Conservation (phyloP, 2,113 vertebrate genomes). For the Pionites leucogaster region DNA sequence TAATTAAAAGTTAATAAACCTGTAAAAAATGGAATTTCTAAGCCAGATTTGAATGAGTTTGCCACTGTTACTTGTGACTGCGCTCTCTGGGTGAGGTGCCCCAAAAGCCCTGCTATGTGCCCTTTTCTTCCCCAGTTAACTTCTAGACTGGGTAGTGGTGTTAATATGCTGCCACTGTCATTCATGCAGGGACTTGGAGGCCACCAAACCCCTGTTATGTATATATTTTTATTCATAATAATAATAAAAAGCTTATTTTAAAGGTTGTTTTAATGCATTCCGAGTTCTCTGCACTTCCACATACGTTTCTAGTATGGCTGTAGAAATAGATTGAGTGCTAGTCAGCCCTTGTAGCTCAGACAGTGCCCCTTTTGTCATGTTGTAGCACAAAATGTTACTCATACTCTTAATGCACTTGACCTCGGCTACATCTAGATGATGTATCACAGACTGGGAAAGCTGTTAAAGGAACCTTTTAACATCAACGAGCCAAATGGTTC, state of each 20-base stretch:
- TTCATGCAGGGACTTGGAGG: not conserved
- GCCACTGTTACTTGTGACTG: not conserved
- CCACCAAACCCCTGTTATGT: not conserved
- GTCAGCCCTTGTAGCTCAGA: not conserved
- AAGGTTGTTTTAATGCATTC: not conserved
- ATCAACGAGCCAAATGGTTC: not conserved
- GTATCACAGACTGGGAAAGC: not conserved
- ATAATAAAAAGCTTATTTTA: not conserved
- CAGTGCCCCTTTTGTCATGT: slow-evolving; percentile 18
- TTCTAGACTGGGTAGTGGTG: not conserved
- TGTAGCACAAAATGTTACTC: not conserved
- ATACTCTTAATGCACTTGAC: slow-evolving; percentile 19
- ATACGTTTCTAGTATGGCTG: not conserved
- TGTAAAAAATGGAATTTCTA: not conserved
- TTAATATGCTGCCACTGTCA: not conserved
- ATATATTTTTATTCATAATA: not conserved
- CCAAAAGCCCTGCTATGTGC: not conserved
- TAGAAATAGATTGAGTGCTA: not conserved
- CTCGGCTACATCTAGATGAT: slow-evolving; percentile 8
- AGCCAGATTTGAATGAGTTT: not conserved
- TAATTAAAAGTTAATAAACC: slow-evolving; percentile 4
- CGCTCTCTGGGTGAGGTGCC: not conserved
- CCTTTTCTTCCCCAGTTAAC: not conserved
- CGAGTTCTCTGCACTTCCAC: not conserved
- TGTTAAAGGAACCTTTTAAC: slow-evolving; percentile 35